Conservation (phyloP, 92 coral and sea anemone genomes). For the Blastomussa wellsi region DNA sequence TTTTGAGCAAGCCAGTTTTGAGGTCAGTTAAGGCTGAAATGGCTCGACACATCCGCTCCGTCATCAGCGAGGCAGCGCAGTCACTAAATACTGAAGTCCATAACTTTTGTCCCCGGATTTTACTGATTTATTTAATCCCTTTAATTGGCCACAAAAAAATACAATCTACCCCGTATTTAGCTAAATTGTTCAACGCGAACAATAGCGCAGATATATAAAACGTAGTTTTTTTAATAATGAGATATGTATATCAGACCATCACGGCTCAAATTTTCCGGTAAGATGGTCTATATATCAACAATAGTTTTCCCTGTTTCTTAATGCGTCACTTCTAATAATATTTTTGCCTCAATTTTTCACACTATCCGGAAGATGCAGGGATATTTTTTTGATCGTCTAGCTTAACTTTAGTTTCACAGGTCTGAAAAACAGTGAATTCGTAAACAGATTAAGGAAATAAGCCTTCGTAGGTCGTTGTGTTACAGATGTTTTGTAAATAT, state of each 20-base stretch:
- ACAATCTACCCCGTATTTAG: conserved; percentile 5
- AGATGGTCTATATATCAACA: background rate
- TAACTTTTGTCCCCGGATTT: background rate
- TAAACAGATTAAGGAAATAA: background rate
- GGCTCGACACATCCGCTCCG: background rate
- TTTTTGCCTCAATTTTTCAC: background rate
- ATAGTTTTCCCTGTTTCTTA: background rate
- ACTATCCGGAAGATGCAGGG: background rate
- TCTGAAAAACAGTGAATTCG: background rate
- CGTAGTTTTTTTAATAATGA: background rate
- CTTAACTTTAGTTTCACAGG: background rate
- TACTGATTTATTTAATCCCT: conserved; percentile 17
- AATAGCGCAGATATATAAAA: conserved; percentile 3
- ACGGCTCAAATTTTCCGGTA: background rate
- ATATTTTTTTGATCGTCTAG: background rate
- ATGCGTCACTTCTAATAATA: background rate
- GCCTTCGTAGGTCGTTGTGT: background rate
- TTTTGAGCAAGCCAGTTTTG: background rate
- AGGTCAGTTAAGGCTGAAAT: background rate
- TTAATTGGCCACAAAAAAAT: conserved; percentile 9
- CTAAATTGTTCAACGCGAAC: conserved; percentile 7
- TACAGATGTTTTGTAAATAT: conserved; percentile 9
- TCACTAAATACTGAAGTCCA: background rate
- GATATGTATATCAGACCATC: background rate
- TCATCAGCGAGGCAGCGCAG: background rate